Conservation (phyloP, 2,797 vertebrate genomes). For the Etheostoma nigrum region DNA sequence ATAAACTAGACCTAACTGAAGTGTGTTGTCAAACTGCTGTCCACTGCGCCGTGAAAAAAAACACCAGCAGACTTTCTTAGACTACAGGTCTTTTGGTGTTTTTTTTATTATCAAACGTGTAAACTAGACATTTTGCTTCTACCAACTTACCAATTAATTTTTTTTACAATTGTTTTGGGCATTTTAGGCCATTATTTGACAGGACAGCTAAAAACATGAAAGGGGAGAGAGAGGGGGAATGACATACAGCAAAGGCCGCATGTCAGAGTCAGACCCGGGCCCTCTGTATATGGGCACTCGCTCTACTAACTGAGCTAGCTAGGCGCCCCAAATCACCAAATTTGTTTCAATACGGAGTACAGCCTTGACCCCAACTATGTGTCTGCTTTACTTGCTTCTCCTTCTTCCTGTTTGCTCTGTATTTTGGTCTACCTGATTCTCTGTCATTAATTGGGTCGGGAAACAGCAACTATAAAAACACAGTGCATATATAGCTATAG, state of each 20-base stretch:
- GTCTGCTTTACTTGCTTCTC: constrained; percentile 10
- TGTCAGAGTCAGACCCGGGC: too few relatives aligned
- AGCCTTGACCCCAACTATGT: background rate
- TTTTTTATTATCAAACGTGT: background rate
- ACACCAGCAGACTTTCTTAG: constrained; percentile 7
- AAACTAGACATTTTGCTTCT: background rate
- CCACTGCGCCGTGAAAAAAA: background rate
- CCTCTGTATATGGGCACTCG: too few relatives aligned
- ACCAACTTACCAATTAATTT: background rate
- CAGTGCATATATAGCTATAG: constrained; percentile 32
- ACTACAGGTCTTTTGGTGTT: constrained; percentile 15
- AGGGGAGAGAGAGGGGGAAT: too few relatives aligned
- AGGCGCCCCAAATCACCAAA: too few relatives aligned
- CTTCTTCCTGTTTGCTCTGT: constrained; percentile 23
- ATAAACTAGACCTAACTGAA: constrained; percentile 49
- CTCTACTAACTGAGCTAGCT: too few relatives aligned
- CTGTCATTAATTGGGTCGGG: constrained; percentile 34
- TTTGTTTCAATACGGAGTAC: background rate
- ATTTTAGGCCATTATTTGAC: too few relatives aligned
- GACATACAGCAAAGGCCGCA: too few relatives aligned
- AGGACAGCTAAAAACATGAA: too few relatives aligned
- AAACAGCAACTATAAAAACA: constrained; percentile 32
- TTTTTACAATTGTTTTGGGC: too few relatives aligned
- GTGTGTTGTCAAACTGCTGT: constrained; percentile 39
- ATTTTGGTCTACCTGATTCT: constrained; percentile 17